Conservation (phyloP, 2,797 vertebrate genomes). For the Lepidocolaptes lacrymiger region DNA sequence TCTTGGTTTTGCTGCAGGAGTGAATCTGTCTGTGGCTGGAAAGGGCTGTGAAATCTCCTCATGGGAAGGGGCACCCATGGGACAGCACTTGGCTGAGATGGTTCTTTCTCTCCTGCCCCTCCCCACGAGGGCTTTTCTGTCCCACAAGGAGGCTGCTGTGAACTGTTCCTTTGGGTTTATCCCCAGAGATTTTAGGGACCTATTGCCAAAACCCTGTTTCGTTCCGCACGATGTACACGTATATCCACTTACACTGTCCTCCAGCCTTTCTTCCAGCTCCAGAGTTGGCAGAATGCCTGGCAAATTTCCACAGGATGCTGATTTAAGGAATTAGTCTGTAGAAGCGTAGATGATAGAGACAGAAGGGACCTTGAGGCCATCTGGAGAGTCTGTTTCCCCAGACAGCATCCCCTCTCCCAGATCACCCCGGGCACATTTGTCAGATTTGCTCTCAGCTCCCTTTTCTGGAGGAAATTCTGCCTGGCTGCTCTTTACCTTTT, state of each 20-base stretch:
- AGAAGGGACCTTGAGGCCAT: slow-evolving; percentile 26
- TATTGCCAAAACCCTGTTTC: not conserved
- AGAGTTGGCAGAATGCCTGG: not conserved
- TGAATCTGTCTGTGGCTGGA: not conserved
- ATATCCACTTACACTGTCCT: not conserved
- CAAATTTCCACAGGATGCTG: not conserved
- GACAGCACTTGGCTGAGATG: not conserved
- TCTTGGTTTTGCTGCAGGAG: not conserved
- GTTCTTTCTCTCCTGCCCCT: not conserved
- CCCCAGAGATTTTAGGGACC: not conserved
- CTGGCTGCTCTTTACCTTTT: not conserved
- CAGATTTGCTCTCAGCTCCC: not conserved
- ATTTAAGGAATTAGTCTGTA: not conserved
- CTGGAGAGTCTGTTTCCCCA: not conserved
- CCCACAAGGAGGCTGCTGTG: not conserved
- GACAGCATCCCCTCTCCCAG: not conserved
- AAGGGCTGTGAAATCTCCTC: not conserved
- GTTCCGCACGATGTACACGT: not conserved
- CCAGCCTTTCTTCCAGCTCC: not conserved
- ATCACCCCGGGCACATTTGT: not conserved
- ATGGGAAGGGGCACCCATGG: not conserved
- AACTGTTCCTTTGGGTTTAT: not conserved
- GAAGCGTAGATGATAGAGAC: not conserved
- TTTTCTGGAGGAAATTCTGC: not conserved
- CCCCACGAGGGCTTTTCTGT: not conserved